A percentile compares a stretch with the other conserved stretches of the same genome.
These are phyloP conservation scores for Crossocerus cetratus DNA, from an alignment of 2,888 invertebrate species.

Conservation along the genomic window DNA sequence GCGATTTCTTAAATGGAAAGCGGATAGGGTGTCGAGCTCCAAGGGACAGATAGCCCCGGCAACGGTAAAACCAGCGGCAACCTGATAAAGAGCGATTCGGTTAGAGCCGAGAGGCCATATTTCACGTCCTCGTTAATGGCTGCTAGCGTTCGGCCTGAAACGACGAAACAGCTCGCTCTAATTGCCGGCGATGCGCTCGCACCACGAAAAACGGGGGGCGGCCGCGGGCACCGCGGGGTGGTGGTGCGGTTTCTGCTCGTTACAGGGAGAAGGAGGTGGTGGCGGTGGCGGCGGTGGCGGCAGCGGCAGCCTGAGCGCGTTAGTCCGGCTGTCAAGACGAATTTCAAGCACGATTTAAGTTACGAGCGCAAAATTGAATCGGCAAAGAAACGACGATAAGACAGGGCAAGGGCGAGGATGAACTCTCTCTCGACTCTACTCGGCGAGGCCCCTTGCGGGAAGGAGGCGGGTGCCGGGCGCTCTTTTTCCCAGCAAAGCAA, in stretches of 20 bases:
- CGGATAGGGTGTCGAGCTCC: background rate
- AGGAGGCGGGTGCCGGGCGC: no score
- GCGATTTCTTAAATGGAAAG: background rate
- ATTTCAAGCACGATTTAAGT: slow-evolving; percentile 11
- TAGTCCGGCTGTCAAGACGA: background rate
- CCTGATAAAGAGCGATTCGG: background rate
- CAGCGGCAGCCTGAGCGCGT: background rate
- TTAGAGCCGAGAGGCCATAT: background rate
- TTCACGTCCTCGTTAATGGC: slow-evolving; percentile 3
- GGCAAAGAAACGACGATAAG: slow-evolving; percentile 39
- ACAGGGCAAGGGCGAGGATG: slow-evolving; percentile 6
- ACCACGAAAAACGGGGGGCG: background rate
- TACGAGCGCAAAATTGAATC: slow-evolving; percentile 42
- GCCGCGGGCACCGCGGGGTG: background rate
- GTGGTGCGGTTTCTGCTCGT: background rate
- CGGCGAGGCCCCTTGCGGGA: no score
- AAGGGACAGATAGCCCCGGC: background rate
- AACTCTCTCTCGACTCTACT: no score
- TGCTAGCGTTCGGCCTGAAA: background rate
- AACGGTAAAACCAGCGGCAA: background rate
- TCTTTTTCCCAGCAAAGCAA: no score
- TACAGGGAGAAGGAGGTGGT: background rate
- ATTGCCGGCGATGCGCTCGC: background rate
- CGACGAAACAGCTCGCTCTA: background rate
- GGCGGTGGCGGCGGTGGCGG: no score